Evolutionary conservation across 1,140 invertebrate species (phyloP), one percentile per base, ranked within the genome.

Genomic region (Cotesia chilonis): DNA sequence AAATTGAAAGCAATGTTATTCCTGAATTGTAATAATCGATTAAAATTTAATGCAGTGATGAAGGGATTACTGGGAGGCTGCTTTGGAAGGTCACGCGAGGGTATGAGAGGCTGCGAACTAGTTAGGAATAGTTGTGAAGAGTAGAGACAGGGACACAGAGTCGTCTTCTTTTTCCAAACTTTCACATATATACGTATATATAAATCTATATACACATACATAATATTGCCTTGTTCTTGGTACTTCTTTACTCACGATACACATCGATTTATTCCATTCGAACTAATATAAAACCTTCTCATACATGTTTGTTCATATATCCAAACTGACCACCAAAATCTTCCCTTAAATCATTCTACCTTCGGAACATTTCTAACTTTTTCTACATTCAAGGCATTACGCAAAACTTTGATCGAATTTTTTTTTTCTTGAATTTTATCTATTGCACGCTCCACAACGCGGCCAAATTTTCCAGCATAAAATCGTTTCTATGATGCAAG

Each of bases 11-110:
- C 59, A 35, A 61, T 61, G 59, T 61, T 61, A 61, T 61, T 61
- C 59, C 35, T 28, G 17, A 36, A 61, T 61, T 28, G 12, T 4
- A 61, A 61, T 61, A 61, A 61, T 61, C 28, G 59, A 61, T 61
- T 20, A 20, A 28, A 61, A 35, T 17, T 61, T 9, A 61, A 61
- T 28, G 59, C 35, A 28, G 28, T 28, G 28, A 20, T 20, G 10
- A 28, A 20, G 5, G 51, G 65, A 71, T 63, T 55, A 75, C 69
- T 69, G 54, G 69, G 78, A 78, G 78, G 72, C 28, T 77, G 73
- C 75, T 61, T 12, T 37, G 77, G 75, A 81, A 80, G 77, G 77
- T 80, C 78, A 78, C 67, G 68, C 74, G 71, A 73, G 76, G 66
- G 65, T 65, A 80, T 61, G 61, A 78, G 71, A 61, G 59, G 59